Percentiles rank a stretch among this genome's conserved stretches.
phyloP scores from a whole-genome alignment of 2,888 invertebrate genomes.

The Phytoseiulus persimilis region DNA sequence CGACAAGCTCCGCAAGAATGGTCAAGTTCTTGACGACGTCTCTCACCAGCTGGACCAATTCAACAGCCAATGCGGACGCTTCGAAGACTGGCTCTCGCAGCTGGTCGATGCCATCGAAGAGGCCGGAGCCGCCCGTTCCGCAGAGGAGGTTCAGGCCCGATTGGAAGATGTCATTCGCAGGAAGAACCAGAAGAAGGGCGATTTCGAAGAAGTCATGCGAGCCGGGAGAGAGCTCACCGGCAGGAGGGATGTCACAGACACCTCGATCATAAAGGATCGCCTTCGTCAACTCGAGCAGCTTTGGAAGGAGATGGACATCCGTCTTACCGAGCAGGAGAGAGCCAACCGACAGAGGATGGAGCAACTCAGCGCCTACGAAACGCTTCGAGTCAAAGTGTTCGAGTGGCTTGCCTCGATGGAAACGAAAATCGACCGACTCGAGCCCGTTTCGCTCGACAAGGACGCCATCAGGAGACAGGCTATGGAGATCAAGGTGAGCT shows the following conservation, averaged over 20 bases:
- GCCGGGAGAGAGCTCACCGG: conserved; percentile 69
- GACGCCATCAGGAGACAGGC: conserved; percentile 73
- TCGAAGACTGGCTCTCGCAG: conserved; percentile 48
- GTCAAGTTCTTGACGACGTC: conserved; percentile 68
- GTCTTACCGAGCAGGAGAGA: conserved; percentile 74
- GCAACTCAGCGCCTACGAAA: conserved; percentile 75
- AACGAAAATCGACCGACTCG: conserved; percentile 63
- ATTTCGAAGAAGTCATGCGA: conserved; percentile 69
- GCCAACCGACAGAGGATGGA: conserved; percentile 74
- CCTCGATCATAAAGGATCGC: conserved; percentile 69
- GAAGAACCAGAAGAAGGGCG: conserved; percentile 54
- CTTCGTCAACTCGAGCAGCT: conserved; percentile 69
- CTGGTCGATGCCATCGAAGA: conserved; percentile 64
- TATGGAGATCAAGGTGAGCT: conserved; percentile 51
- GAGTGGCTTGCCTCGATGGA: conserved; percentile 79
- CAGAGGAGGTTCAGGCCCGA: conserved; percentile 57
- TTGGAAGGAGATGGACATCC: conserved; percentile 75
- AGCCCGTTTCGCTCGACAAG: conserved; percentile 77
- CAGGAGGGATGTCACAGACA: conserved; percentile 80
- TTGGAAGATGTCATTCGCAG: conserved; percentile 54
- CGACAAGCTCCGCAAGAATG: conserved; percentile 68
- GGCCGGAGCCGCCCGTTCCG: conserved; percentile 56
- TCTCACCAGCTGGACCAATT: conserved; percentile 62
- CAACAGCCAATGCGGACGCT: conserved; percentile 54
- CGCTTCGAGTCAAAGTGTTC: conserved; percentile 67